Conservation (phyloP, 2,113 vertebrate species). For the Vulpes lagopus region DNA sequence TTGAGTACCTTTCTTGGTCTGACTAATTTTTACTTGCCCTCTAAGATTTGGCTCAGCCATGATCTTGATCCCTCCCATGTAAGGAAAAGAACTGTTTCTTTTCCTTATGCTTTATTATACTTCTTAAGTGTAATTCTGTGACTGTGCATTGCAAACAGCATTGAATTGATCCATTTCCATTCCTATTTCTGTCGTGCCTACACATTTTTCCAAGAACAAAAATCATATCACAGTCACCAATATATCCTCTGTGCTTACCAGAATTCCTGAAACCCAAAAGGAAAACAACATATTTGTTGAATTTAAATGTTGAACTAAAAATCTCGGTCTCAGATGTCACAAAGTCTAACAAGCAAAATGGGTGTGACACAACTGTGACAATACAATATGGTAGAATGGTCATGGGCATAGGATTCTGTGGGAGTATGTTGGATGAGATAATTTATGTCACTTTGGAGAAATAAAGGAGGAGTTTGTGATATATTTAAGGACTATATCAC, state of each 20-base stretch:
- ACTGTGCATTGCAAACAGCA: background rate
- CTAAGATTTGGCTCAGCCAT: background rate
- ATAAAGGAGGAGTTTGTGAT: background rate
- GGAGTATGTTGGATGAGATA: background rate
- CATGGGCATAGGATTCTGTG: background rate
- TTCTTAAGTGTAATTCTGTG: background rate
- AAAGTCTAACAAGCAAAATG: background rate
- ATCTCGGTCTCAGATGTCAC: background rate
- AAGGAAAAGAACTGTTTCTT: background rate
- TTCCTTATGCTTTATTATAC: background rate
- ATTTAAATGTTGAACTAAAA: background rate
- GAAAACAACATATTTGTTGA: background rate
- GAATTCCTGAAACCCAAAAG: background rate
- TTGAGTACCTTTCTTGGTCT: background rate
- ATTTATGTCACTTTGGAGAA: constrained; percentile 10
- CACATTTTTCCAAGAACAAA: background rate
- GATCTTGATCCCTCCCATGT: background rate
- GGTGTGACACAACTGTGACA: background rate
- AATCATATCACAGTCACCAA: background rate
- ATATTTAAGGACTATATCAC: background rate
- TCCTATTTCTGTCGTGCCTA: background rate
- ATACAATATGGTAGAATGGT: background rate
- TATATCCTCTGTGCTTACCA: background rate
- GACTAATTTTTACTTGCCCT: background rate
- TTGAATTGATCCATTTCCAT: background rate